Base-by-base conservation (phyloP, 2,888 invertebrate species). In the Apamea anceps region DNA sequence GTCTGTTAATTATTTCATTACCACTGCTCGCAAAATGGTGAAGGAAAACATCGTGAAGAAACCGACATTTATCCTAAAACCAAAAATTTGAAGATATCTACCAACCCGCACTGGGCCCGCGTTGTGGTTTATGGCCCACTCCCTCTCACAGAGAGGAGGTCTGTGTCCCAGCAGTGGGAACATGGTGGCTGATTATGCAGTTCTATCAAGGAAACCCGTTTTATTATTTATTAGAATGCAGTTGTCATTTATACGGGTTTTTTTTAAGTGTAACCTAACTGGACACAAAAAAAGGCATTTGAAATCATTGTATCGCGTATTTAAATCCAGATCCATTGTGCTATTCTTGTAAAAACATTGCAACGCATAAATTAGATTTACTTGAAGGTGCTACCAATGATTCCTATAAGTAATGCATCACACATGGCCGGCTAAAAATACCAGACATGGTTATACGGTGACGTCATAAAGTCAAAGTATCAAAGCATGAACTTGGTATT, bases 301-400 rank as follows among this genome's bases (percentile, higher is more conserved):
- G 4, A 42, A 70, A 60, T 2, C 32, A 65, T 28, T 60, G 15
- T n/a, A 18, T 6, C 28, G 21, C n/a, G 18, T 32, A 80, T 75
- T 78, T 48, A 79, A 83, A 79, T 83, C 62, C 37, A 72, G 66
- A 63, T 66, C n/a, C 65, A 80, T 76, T 73, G 76, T 81, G 57
- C 6, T 74, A n/a, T 63, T 74, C 51, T 77, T 42, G 25, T 28
- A 37, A 60, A 74, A 48, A 45, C 63, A 45, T 45, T 67, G 63
- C 66, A 67, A 37, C 2, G 71, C 63, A 85, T 84, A 77, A 67
- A 84, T 85, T 74, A 71, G 25, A 66, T 84, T 74, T n/a, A 73
- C 70, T 66, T 42, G 18, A 76, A 71, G 80, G 18, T 70, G 25
- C 32, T 66, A 60, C 15, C 71, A 63, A 13, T 45, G 42, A 21